Evolutionary conservation across 2,797 vertebrate genomes (phyloP), one percentile per base, ranked within the genome.

Genomic region (Rhinoraja longicauda): DNA sequence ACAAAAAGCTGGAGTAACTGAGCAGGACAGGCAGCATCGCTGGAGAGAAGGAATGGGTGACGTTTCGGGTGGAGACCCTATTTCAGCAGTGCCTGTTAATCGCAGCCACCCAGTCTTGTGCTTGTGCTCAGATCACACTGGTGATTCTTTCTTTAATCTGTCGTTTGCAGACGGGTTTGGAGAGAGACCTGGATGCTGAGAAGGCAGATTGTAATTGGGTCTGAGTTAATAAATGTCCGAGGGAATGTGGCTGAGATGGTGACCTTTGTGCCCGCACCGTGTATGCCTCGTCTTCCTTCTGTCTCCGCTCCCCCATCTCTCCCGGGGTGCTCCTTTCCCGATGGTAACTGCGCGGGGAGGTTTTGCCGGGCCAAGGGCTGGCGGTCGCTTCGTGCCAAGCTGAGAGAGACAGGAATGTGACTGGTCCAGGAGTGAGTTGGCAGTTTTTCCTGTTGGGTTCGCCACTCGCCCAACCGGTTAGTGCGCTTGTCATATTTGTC

Each of bases 301-400:
- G 15, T 32, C 93, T 95, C 95, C 94, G 95, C 95, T 93, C 95
- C 95, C 95, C 94, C 94, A 94, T 94, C 95, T 95, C 95, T 95
- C 95, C 94, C 93, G 3, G 94, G 78, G 45, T 93, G 93, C 94
- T 94, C 94, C 84, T 91, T 93, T 94, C 95, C 95, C 90, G 94
- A 96, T 76, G 97, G 97, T 96, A 97, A 96, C 95, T 93, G 92
- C 94, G 94, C 94, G 94, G 92, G 57, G 93, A 95, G 62, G 95
- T 94, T 94, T 95, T 94, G 92, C 93, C 95, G 94, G 93, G 95
- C 93, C 78, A 94, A 95, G 94, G 94, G 78, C 5, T 81, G 93
- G 94, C 62, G 94, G 94, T 64, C 88, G 93, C 77, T 94, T 93
- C 93, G 90, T 39, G 93, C 93, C 93, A 90, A 93, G 93, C 79